phyloP scores from a whole-genome alignment of 2,888 invertebrate species.

The Dascillus cervinus region DNA sequence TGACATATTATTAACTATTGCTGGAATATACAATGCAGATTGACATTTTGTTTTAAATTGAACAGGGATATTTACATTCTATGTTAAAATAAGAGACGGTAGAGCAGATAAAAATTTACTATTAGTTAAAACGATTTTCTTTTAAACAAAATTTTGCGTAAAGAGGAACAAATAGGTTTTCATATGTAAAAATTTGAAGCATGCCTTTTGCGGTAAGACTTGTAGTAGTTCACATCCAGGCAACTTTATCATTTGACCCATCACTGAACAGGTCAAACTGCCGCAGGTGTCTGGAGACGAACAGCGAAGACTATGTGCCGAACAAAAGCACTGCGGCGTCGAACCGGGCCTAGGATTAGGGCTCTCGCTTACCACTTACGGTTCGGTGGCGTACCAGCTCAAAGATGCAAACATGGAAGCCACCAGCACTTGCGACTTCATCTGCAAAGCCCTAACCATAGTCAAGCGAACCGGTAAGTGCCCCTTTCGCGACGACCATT shows the following conservation, averaged over 20 bases:
- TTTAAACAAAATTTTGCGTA: too few species aligned
- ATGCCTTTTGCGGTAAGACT: too few species aligned
- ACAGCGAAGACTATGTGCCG: conserved; percentile 59
- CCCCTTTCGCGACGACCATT: not conserved
- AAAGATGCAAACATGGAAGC: conserved; percentile 75
- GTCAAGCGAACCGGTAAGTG: conserved; percentile 62
- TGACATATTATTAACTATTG: too few species aligned
- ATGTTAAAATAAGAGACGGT: too few species aligned
- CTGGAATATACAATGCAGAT: too few species aligned
- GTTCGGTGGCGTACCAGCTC: conserved; percentile 69
- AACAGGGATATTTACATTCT: too few species aligned
- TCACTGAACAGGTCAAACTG: conserved; percentile 36
- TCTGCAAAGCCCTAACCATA: conserved; percentile 62
- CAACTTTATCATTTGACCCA: conserved; percentile 20
- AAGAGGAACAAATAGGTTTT: too few species aligned
- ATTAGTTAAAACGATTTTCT: too few species aligned
- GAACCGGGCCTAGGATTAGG: conserved; percentile 40
- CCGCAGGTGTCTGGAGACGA: conserved; percentile 66
- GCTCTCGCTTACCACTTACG: conserved; percentile 56
- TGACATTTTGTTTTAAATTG: too few species aligned
- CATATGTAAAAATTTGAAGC: too few species aligned
- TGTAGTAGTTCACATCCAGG: too few species aligned
- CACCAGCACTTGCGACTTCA: conserved; percentile 64
- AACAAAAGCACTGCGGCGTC: conserved; percentile 50
- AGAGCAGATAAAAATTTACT: too few species aligned